Base-by-base conservation (phyloP, 2,888 invertebrate genomes). In the Sesamia inferens region DNA sequence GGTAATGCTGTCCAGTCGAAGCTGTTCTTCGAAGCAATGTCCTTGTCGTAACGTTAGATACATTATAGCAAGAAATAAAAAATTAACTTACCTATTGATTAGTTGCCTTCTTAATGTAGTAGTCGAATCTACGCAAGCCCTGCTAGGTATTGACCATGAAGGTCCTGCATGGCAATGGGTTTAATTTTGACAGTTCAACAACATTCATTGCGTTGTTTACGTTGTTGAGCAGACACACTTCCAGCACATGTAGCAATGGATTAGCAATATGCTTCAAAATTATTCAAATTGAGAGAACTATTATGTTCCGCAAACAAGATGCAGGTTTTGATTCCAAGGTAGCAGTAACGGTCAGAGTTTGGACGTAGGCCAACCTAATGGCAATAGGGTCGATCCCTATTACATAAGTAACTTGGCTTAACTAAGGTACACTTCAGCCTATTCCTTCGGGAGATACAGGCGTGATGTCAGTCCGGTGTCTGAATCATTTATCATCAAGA, bases 1-100 rank as follows among this genome's bases (percentile, higher is more conserved):
- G 62, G 68, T 78, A 85, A 57, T 44, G 47, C 63, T 69, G 63
- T 24, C 57, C 58, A 57, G 57, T 44, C 42, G 62, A 55, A 47
- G 39, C 24, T 11, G 42, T 81, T 83, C 83, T n/a, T 68, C 55
- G 83, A 81, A 76, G 42, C 2, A 69, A 57, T 69, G n/a, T 48
- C 13, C 13, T 22, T 5, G 58, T 19, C 31, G 69, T 66, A 71
- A 71, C 31, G 13, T 44, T 55, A 31, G 31, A 31, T 55, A 65
- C 44, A 72, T 59, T 51, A 14, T 57, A 22, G 54, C 54, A 55
- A 68, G 24, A 55, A 61, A 24, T 54, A 64, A 16, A 48, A 8
- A 14, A 8, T 14, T 19, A 19, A 24, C 24, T 8, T 31, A 24
- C 24, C 5, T 31, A 10, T 44, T 31, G 4, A 44, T 39, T 39